Conservation (phyloP, 2,888 invertebrate genomes). For the Buathra laborator region DNA sequence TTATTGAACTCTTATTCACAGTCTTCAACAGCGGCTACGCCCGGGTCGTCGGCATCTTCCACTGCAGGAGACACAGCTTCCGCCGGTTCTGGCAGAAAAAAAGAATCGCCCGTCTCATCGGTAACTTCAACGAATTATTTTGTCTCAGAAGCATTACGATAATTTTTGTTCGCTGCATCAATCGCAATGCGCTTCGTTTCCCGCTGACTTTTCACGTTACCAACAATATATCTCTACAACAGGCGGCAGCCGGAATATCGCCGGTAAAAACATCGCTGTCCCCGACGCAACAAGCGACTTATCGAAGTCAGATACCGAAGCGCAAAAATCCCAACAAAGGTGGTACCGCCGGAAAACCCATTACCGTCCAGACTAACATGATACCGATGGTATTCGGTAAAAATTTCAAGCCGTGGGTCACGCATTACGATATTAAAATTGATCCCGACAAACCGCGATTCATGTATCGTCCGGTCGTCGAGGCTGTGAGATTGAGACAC, state of each 20-base stretch:
- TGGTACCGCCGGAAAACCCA: constrained; percentile 84
- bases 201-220: not conserved
- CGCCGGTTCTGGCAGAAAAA: constrained; percentile 38
- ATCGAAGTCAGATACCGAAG: constrained; percentile 72
- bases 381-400: constrained; percentile 86
- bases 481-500: constrained; percentile 77
- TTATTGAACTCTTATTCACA: not conserved
- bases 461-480: constrained; percentile 86
- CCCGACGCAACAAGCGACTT: constrained; percentile 41
- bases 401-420: constrained; percentile 84
- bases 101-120: not conserved
- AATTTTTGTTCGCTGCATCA: too few species aligned
- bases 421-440: constrained; percentile 94
- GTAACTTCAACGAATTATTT: too few species aligned
- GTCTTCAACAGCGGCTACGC: constrained; percentile 27
- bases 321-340: constrained; percentile 71
- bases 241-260: constrained; percentile 1
- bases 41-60: constrained; percentile 51
- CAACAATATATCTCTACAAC: constrained; percentile 1
- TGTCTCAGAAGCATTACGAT: too few species aligned
- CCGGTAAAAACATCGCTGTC: constrained; percentile 47
- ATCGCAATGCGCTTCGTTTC: too few species aligned
- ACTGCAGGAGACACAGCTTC: constrained; percentile 45
- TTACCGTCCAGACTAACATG: constrained; percentile 89
- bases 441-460: constrained; percentile 90